A percentile compares a stretch with the other conserved stretches of the same genome.
These are phyloP conservation scores for Lucinisca nassula DNA, from an alignment of 2,888 invertebrate species.

Conservation along the genomic window DNA sequence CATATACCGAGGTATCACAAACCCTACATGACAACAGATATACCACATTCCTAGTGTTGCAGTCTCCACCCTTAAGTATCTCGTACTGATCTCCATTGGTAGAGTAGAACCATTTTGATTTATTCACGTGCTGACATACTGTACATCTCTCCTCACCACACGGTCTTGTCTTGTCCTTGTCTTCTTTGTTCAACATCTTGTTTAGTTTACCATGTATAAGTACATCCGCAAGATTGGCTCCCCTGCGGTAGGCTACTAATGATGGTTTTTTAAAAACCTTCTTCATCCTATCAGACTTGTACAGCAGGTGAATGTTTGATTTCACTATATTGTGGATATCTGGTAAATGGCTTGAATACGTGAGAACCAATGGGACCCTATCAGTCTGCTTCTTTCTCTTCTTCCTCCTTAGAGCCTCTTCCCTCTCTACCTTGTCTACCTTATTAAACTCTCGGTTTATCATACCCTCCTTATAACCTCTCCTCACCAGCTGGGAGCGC, in stretches of 20 bases:
- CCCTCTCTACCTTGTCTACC: not conserved
- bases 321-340: not conserved
- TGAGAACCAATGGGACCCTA: not conserved
- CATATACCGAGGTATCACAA: not conserved
- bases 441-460: not conserved
- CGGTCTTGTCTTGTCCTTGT: not conserved
- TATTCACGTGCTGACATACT: not conserved
- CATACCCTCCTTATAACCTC: not conserved
- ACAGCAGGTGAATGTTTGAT: not conserved
- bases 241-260: not conserved
- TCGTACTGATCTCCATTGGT: not conserved
- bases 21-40: not conserved
- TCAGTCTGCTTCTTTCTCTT: not conserved
- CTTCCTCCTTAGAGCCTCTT: not conserved
- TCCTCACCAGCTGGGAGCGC: not conserved
- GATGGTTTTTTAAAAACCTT: not conserved
- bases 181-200: not conserved
- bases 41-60: not conserved
- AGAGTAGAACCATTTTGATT: not conserved
- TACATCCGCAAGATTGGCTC: not conserved
- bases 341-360: not conserved
- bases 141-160: not conserved
- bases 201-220: constrained; percentile 5
- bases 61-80: not conserved
- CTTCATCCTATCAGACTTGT: constrained; percentile 2